Evolutionary conservation across 2,797 vertebrate genomes (phyloP).

Genomic region (Typhlichthys subterraneus): DNA sequence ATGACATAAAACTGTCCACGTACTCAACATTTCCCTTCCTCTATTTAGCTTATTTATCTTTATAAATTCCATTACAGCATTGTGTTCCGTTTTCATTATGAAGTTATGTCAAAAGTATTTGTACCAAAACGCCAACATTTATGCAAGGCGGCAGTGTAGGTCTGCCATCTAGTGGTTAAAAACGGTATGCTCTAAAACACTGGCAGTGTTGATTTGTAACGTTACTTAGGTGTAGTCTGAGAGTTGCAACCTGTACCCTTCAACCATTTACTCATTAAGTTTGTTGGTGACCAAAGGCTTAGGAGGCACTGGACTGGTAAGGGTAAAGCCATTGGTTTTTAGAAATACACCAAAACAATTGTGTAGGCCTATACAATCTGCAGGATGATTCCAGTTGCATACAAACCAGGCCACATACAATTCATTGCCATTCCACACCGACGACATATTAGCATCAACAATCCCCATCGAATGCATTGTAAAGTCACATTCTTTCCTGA

Average conservation of each 20-base stretch:
- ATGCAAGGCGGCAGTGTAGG: constrained; percentile 42
- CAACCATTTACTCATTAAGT: constrained; percentile 1
- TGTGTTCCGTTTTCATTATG: constrained; percentile 9
- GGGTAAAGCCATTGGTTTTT: constrained; percentile 43
- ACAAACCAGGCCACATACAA: too few species aligned
- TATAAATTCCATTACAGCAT: too few species aligned
- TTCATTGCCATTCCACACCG: not conserved
- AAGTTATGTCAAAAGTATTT: constrained; percentile 31
- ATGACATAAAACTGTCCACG: too few species aligned
- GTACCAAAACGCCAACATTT: constrained; percentile 19
- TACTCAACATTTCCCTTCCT: too few species aligned
- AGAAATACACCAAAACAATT: constrained; percentile 31
- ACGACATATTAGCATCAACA: not conserved
- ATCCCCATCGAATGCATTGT: not conserved
- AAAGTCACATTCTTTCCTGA: constrained; percentile 4
- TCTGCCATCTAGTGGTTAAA: constrained; percentile 36
- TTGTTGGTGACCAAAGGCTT: constrained; percentile 19
- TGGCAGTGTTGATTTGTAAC: not conserved
- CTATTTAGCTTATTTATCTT: too few species aligned
- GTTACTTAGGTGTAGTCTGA: too few species aligned
- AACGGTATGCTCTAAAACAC: constrained; percentile 3
- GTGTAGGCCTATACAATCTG: constrained; percentile 2
- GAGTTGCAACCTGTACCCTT: not conserved
- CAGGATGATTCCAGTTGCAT: too few species aligned
- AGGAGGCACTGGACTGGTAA: constrained; percentile 39